Base-by-base conservation (phyloP, 2,888 invertebrate genomes). In the Chloroclysta siterata region DNA sequence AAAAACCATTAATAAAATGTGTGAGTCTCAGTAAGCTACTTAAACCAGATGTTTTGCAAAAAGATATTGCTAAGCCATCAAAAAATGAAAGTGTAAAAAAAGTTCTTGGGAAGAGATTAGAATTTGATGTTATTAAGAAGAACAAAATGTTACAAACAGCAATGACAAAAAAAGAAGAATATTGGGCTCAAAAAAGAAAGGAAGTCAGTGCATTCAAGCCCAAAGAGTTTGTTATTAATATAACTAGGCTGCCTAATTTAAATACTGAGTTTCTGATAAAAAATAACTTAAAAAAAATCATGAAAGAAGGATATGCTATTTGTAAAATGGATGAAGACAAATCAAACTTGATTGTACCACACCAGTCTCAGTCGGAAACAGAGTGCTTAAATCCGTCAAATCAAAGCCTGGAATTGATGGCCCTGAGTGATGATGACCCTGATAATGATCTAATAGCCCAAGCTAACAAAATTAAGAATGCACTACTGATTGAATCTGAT, bases 21-120 rank as follows among this genome's bases (percentile, higher is more conserved):
- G 88, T 93, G 10, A 89, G 81, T 73, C 76, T 92, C 29, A 83
- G 66, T 52, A 90, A 89, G 73, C 76, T 93, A 70, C 75, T 91
- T 1, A 90, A 86, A 74, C 85, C 88, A 48, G 78, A 86, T 70
- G 36, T 81, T n/a, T 17, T 77, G 59, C 13, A 59, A 58, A 63
- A 60, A 53, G 58, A 64, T 47, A 63, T 53, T 58, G 63, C 39
- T n/a, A 56, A 57, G 57, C 8, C 59, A 7, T 47, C 51, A 11
- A 6, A 14, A 22, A 11, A 13, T 22, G 17, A 53, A 59, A 47
- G 17, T 39, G 10, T 10, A 8, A 54, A 50, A 46, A 50, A 17
- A n/a, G 2, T 14, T 3, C 7, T 7, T n/a, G 47, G 17, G 13
- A 57, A 58, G 22, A 29, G 4, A 42, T 44, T 44, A 39, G n/a